These are phyloP conservation scores for Melanotaenia parkinsoni DNA, from an alignment of 2,797 vertebrate species.

Conservation along the genomic window DNA sequence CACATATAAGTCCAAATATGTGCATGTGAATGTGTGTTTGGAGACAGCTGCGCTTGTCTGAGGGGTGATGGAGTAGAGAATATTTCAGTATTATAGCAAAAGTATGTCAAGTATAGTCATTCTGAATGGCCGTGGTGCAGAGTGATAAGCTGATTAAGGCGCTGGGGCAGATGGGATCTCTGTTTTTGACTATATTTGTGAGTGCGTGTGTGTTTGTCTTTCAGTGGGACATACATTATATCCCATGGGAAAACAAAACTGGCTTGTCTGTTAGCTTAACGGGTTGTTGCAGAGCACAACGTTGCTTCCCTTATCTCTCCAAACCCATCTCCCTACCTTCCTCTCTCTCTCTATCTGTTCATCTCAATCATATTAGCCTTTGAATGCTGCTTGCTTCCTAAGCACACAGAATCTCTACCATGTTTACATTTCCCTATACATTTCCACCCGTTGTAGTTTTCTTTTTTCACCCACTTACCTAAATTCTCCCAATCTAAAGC, in stretches of 20 bases:
- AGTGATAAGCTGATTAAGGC: slow-evolving; percentile 82
- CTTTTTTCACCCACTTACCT: slow-evolving; percentile 20
- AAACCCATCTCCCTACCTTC: slow-evolving; percentile 36
- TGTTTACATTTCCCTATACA: slow-evolving; percentile 36
- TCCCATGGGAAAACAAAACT: slow-evolving; percentile 73
- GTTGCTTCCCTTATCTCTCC: slow-evolving; percentile 36
- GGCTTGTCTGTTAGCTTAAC: slow-evolving; percentile 69
- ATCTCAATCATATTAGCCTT: slow-evolving; percentile 42
- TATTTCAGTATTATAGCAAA: slow-evolving; percentile 39
- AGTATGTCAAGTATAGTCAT: slow-evolving; percentile 73
- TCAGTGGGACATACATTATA: slow-evolving; percentile 39
- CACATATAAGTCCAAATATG: background rate
- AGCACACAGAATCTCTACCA: slow-evolving; percentile 17
- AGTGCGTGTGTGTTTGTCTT: slow-evolving; percentile 33
- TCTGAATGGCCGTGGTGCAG: slow-evolving; percentile 53
- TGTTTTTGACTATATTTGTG: slow-evolving; percentile 58
- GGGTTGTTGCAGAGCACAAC: slow-evolving; percentile 46
- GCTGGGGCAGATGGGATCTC: slow-evolving; percentile 73
- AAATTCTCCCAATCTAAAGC: too few relatives aligned
- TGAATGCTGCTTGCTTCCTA: slow-evolving; percentile 22
- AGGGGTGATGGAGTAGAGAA: slow-evolving; percentile 7
- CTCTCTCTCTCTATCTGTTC: slow-evolving; percentile 50
- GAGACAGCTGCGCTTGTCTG: background rate
- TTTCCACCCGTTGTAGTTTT: slow-evolving; percentile 12
- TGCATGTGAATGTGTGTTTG: background rate